Conservation (phyloP, 2,888 invertebrate genomes). For the Synanthedon myopaeformis region DNA sequence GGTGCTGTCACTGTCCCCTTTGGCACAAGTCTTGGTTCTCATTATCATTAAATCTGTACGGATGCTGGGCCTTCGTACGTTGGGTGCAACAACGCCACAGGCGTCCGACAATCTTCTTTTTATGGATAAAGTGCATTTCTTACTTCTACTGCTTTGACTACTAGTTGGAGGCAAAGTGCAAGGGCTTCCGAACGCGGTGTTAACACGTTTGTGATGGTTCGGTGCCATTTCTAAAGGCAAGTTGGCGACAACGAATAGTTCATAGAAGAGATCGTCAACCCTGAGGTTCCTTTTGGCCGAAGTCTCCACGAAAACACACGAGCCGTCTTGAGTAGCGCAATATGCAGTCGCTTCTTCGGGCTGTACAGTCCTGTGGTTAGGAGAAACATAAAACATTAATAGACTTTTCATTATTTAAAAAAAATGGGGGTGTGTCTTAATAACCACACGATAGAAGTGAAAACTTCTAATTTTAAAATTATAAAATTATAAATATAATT, state of each 20-base stretch:
- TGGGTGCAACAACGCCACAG: conserved; percentile 90
- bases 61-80: conserved; percentile 87
- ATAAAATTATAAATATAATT: too few relatives aligned
- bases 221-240: conserved; percentile 91
- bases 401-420: not conserved
- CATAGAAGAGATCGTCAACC: conserved; percentile 87
- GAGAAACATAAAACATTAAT: conserved; percentile 1
- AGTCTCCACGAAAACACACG: conserved; percentile 84
- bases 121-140: conserved; percentile 83
- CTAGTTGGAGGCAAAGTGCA: conserved; percentile 80
- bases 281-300: conserved; percentile 85
- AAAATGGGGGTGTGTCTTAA: not conserved
- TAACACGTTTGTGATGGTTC: conserved; percentile 85
- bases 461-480: not conserved
- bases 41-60: conserved; percentile 90
- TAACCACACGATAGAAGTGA: not conserved
- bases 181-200: conserved; percentile 80
- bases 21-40: conserved; percentile 83
- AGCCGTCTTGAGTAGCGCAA: conserved; percentile 80
- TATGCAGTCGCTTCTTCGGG: conserved; percentile 83
- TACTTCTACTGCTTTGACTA: conserved; percentile 74
- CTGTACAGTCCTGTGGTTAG: conserved; percentile 75
- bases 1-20: conserved; percentile 75
- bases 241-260: conserved; percentile 84
- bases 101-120: conserved; percentile 87